These are phyloP conservation scores for Sternarchorhynchus goeldii DNA, from an alignment of 2,797 vertebrate genomes.

Conservation along the genomic window DNA sequence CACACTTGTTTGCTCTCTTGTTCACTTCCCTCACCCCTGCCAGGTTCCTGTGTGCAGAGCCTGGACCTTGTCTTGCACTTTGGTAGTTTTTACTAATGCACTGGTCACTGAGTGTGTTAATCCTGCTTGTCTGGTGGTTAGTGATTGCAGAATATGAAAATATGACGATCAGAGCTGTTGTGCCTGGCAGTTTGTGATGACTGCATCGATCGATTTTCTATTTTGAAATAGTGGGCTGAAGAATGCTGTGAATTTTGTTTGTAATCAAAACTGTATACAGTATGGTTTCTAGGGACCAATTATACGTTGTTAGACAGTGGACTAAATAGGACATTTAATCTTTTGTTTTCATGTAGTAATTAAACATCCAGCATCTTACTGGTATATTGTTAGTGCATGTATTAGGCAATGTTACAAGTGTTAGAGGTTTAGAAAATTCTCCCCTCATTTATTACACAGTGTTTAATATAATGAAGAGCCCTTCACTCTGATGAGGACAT, in stretches of 20 bases:
- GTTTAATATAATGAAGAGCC: background rate
- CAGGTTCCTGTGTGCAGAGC: background rate
- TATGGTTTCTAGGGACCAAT: background rate
- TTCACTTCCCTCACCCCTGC: too few species aligned
- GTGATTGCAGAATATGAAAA: background rate
- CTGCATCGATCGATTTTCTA: too few species aligned
- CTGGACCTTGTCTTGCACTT: background rate
- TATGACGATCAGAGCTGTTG: too few species aligned
- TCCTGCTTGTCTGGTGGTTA: too few species aligned
- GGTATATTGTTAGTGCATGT: background rate
- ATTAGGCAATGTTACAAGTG: background rate
- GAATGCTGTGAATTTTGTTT: background rate
- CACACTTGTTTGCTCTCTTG: conserved; percentile 49
- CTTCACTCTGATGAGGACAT: background rate
- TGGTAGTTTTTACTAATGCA: background rate
- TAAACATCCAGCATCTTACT: background rate
- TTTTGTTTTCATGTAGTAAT: background rate
- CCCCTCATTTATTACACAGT: background rate
- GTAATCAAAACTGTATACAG: background rate
- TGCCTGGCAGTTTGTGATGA: background rate
- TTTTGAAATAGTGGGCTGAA: background rate
- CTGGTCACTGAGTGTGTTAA: background rate
- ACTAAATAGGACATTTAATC: background rate
- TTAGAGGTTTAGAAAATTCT: background rate
- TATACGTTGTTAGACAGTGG: background rate